phyloP scores from a whole-genome alignment of 2,797 vertebrate genomes.

The Sebastes miniatus region DNA sequence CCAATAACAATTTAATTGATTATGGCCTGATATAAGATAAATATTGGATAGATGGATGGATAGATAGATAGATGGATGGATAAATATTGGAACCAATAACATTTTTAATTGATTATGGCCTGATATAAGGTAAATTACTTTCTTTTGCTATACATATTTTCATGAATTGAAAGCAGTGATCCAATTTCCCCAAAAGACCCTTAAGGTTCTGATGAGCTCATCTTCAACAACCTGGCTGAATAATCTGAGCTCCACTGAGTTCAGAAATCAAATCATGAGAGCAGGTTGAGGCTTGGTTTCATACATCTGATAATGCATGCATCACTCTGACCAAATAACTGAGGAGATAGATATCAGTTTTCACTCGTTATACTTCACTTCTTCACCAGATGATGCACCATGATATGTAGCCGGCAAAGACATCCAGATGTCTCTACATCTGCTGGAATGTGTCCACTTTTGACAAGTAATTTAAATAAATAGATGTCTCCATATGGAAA shows the following conservation, averaged over 20 bases:
- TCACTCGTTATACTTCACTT: background rate
- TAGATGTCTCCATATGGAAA: background rate
- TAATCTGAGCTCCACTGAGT: background rate
- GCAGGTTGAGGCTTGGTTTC: background rate
- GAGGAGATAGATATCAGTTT: background rate
- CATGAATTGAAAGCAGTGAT: background rate
- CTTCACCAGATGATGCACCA: background rate
- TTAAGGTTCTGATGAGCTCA: background rate
- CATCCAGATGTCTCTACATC: no score
- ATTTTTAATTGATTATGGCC: background rate
- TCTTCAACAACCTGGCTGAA: background rate
- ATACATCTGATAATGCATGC: background rate
- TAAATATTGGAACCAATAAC: background rate
- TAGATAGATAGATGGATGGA: no score
- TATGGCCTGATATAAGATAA: background rate
- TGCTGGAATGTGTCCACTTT: background rate
- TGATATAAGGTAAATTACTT: background rate
- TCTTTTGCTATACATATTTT: background rate
- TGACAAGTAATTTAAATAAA: background rate
- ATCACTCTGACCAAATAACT: background rate
- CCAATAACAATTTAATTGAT: background rate
- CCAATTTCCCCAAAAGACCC: background rate
- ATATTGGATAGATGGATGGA: no score
- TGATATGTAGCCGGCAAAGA: background rate
- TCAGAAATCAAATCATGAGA: background rate